phyloP scores from a whole-genome alignment of 2,797 vertebrate species.

The Sphaeramia orbicularis region DNA sequence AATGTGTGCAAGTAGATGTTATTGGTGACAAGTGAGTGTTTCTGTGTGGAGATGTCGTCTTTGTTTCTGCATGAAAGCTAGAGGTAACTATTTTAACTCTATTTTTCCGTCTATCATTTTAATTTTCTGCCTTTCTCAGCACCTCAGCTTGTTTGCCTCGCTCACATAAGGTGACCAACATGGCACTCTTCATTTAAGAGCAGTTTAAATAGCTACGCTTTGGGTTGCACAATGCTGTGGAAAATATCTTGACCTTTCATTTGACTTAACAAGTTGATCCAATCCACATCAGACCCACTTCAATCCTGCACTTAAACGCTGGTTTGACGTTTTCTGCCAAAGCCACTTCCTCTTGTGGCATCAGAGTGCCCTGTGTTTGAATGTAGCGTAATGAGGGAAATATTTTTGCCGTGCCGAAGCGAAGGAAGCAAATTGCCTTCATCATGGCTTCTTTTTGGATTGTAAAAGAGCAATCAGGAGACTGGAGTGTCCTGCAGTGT shows the following conservation, averaged over 20 bases:
- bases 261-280: conserved; percentile 81
- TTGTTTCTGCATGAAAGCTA: conserved; percentile 26
- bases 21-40: neutral
- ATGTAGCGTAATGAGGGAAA: conserved; percentile 72
- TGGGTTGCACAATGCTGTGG: conserved; percentile 54
- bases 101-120: conserved; percentile 6
- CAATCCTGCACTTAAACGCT: conserved; percentile 71
- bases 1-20: conserved; percentile 1
- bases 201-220: conserved; percentile 58
- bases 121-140: conserved; percentile 11
- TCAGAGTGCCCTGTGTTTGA: conserved; percentile 66
- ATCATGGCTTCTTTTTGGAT: conserved; percentile 60
- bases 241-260: conserved; percentile 82
- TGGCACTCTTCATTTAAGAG: conserved; percentile 33
- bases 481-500: conserved; percentile 46
- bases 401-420: conserved; percentile 61
- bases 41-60: conserved; percentile 5
- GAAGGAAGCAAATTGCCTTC: conserved; percentile 66
- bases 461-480: conserved; percentile 65
- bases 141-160: conserved; percentile 12
- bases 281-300: conserved; percentile 75
- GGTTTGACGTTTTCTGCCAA: conserved; percentile 78
- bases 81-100: conserved; percentile 29
- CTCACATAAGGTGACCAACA: conserved; percentile 38
- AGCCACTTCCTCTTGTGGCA: conserved; percentile 81